Conservation (phyloP, 2,113 vertebrate species). For the Puntigrus tetrazona region DNA sequence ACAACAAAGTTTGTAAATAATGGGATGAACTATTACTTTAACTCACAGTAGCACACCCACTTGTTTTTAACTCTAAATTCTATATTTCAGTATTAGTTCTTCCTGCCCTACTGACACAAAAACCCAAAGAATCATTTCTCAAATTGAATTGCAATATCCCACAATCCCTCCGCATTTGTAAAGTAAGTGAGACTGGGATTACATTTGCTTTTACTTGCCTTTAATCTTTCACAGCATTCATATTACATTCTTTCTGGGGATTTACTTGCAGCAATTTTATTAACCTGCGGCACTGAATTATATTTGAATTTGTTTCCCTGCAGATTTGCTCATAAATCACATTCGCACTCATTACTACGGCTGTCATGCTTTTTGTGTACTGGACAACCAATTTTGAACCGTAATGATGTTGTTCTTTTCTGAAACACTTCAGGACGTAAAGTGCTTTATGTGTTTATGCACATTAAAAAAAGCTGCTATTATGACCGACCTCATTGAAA, state of each 20-base stretch:
- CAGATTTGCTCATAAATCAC: conserved; percentile 30
- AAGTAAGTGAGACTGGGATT: conserved; percentile 66
- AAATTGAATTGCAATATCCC: conserved; percentile 51
- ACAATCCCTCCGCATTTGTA: conserved; percentile 46
- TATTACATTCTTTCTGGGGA: conserved; percentile 70
- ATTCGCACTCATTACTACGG: not conserved
- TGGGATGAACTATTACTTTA: not conserved
- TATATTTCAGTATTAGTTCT: not conserved
- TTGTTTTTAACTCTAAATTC: not conserved
- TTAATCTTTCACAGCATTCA: conserved; percentile 71
- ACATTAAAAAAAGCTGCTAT: not conserved
- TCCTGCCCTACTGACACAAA: not conserved
- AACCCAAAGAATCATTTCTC: conserved; percentile 26
- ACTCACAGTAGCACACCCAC: not conserved
- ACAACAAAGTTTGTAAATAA: not conserved
- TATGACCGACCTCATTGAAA: not conserved
- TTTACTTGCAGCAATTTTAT: conserved; percentile 70
- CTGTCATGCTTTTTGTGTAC: not conserved
- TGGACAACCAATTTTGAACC: not conserved
- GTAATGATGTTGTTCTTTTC: not conserved
- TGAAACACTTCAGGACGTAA: not conserved
- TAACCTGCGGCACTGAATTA: conserved; percentile 63
- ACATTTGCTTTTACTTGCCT: conserved; percentile 63
- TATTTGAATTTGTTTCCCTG: not conserved
- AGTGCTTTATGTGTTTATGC: not conserved